These are phyloP conservation scores for Vanessa cardui DNA, from an alignment of 2,888 invertebrate species.

Conservation along the genomic window DNA sequence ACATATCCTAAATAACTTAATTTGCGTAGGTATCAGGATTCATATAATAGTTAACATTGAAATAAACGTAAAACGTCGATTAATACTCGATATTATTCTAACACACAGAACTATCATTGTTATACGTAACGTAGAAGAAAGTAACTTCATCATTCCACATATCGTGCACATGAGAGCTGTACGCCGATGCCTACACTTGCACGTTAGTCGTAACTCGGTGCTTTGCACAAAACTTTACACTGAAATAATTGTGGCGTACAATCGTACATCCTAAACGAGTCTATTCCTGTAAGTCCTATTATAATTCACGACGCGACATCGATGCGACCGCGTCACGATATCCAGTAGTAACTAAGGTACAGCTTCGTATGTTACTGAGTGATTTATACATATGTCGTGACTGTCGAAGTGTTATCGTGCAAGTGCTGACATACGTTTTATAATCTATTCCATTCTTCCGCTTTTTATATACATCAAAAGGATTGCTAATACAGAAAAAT, in stretches of 20 bases:
- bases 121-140: conserved; percentile 34
- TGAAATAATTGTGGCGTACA: not conserved
- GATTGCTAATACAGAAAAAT: conserved; percentile 77
- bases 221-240: conserved; percentile 14
- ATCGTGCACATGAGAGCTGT: conserved; percentile 5
- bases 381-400: not conserved
- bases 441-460: conserved; percentile 50
- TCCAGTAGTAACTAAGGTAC: not conserved
- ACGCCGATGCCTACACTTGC: conserved; percentile 9
- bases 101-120: conserved; percentile 44
- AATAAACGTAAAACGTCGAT: conserved; percentile 40
- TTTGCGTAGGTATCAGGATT: conserved; percentile 33
- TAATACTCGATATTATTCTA: conserved; percentile 42
- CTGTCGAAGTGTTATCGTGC: not conserved
- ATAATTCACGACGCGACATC: conserved; percentile 6
- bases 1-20: conserved; percentile 43
- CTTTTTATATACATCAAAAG: conserved; percentile 69
- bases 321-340: not conserved
- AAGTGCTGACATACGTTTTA: conserved; percentile 13
- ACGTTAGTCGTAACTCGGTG: conserved; percentile 8
- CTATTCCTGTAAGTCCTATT: conserved; percentile 1
- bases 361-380: not conserved
- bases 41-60: conserved; percentile 31
- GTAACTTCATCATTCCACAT: conserved; percentile 12
- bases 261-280: not conserved